These are phyloP conservation scores for Vulpes ferrilata DNA, from an alignment of 2,113 vertebrate genomes.

Conservation along the genomic window DNA sequence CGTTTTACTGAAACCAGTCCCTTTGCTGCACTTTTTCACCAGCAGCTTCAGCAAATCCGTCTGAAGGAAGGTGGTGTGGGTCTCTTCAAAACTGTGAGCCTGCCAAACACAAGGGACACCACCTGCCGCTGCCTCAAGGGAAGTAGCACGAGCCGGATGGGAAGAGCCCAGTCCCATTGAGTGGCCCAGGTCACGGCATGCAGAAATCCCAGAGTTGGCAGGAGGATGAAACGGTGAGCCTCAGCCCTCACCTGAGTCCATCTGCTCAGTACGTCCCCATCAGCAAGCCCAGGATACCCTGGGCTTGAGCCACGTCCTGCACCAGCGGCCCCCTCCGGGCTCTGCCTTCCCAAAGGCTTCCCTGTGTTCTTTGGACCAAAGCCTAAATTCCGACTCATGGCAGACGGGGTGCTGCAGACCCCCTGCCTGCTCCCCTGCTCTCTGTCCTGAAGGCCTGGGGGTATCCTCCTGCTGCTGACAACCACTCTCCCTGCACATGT, in stretches of 20 bases:
- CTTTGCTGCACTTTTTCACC: conserved; percentile 98
- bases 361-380: background rate
- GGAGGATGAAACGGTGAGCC: background rate
- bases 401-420: background rate
- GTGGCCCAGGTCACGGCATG: background rate
- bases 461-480: background rate
- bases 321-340: background rate
- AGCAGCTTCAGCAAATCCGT: conserved; percentile 95
- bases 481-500: background rate
- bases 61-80: conserved; percentile 92
- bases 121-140: background rate
- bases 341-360: conserved; percentile 19
- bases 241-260: background rate
- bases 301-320: background rate
- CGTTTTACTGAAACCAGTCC: conserved; percentile 98
- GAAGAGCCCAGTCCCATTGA: background rate
- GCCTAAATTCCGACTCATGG: background rate
- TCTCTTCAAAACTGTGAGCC: conserved; percentile 93
- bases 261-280: too few species aligned
- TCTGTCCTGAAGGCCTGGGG: background rate
- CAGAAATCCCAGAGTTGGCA: background rate
- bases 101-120: conserved; percentile 77
- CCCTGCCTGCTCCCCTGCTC: background rate
- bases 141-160: background rate
- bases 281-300: background rate